Conservation (phyloP, 2,113 vertebrate genomes). For the Melozone crissalis region DNA sequence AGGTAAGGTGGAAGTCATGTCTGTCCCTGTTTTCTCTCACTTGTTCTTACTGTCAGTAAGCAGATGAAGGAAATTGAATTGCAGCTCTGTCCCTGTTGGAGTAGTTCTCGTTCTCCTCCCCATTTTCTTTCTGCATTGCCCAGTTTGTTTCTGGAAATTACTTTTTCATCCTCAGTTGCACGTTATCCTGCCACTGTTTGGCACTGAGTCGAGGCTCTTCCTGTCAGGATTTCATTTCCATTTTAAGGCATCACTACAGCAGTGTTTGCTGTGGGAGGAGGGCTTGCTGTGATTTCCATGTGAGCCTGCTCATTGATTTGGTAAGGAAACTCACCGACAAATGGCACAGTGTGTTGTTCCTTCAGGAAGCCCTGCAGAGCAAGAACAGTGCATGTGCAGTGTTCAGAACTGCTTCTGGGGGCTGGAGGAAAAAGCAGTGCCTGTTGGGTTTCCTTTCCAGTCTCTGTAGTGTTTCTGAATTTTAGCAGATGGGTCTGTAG, state of each 20-base stretch:
- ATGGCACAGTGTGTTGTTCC: neutral
- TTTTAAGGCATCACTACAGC: neutral
- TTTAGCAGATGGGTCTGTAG: neutral
- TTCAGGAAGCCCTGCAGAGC: neutral
- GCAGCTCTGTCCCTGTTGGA: neutral
- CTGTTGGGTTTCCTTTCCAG: neutral
- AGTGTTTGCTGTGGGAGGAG: neutral
- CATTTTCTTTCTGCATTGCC: neutral
- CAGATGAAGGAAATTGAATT: neutral
- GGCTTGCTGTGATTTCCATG: neutral
- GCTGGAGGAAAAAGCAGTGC: neutral
- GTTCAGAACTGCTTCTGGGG: neutral
- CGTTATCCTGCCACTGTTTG: neutral
- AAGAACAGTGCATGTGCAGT: neutral
- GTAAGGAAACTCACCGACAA: neutral
- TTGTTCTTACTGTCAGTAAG: neutral
- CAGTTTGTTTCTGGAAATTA: neutral
- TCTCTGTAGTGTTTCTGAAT: neutral
- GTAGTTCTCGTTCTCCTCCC: neutral
- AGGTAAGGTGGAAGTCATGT: neutral
- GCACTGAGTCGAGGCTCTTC: neutral
- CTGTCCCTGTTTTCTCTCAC: neutral
- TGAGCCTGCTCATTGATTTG: neutral
- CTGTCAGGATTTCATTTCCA: conserved; percentile 2
- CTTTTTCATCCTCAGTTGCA: neutral